Evolutionary conservation across 2,797 vertebrate genomes (phyloP).

Genomic region (Enteromius unitaeniatus): DNA sequence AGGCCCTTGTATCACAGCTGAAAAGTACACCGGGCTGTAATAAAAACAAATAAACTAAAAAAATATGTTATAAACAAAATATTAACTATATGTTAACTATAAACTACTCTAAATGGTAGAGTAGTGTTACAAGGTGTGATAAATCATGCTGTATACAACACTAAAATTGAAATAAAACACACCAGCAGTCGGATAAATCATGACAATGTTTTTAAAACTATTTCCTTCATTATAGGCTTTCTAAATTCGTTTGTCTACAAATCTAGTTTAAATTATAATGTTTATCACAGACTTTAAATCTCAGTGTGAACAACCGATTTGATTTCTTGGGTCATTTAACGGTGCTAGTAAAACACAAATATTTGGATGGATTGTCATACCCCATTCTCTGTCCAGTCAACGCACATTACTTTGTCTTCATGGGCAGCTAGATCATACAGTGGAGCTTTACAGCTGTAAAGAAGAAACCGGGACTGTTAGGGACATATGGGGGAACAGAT

Average conservation of each 20-base stretch:
- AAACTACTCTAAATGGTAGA: neutral
- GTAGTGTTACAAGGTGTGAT: neutral
- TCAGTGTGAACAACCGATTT: neutral
- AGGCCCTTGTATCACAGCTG: neutral
- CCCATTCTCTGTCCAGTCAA: conserved; percentile 95
- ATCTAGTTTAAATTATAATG: neutral
- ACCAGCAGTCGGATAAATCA: neutral
- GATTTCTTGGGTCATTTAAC: neutral
- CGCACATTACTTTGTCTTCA: conserved; percentile 95
- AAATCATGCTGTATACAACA: neutral
- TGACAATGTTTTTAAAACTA: neutral
- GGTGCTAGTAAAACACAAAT: conserved; percentile 1
- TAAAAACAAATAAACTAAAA: neutral
- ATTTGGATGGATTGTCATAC: conserved; percentile 75
- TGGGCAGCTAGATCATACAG: conserved; percentile 96
- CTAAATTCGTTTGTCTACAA: neutral
- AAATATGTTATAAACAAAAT: neutral
- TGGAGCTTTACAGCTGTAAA: conserved; percentile 90
- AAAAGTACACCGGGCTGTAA: neutral
- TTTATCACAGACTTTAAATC: neutral
- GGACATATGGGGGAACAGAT: neutral
- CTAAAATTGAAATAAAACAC: neutral
- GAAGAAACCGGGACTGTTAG: neutral
- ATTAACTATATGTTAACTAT: too few relatives aligned
- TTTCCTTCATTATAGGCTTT: neutral